phyloP scores from a whole-genome alignment of 2,888 invertebrate genomes.

The Chalcosyrphus nemorum region DNA sequence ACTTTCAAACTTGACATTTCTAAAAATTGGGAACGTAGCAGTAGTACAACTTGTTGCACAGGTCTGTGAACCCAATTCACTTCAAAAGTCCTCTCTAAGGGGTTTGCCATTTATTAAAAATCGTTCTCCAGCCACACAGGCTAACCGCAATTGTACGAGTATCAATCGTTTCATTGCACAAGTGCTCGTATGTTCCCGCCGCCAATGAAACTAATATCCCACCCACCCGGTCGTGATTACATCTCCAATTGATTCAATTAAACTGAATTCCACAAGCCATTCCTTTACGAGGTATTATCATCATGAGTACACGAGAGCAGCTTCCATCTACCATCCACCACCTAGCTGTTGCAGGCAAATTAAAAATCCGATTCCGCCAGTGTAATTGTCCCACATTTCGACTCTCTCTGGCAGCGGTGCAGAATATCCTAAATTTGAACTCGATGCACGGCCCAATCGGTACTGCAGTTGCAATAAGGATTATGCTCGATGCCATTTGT shows the following conservation, averaged over 20 bases:
- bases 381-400: constrained; percentile 53
- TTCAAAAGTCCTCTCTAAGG: too few species aligned
- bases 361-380: constrained; percentile 40
- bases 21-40: too few species aligned
- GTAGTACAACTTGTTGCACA: too few species aligned
- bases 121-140: too few species aligned
- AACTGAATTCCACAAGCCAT: not conserved
- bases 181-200: too few species aligned
- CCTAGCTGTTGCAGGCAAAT: constrained; percentile 38
- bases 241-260: constrained; percentile 17
- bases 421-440: constrained; percentile 43
- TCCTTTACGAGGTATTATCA: not conserved
- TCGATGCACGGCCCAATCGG: constrained; percentile 14
- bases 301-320: not conserved
- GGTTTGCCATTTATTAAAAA: too few species aligned
- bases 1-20: too few species aligned
- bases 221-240: not conserved
- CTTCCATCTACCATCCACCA: not conserved
- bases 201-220: not conserved
- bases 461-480: constrained; percentile 47
- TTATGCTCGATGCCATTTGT: constrained; percentile 48
- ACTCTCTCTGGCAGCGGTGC: constrained; percentile 2
- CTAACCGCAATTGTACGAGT: too few species aligned
- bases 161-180: too few species aligned
- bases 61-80: too few species aligned